Evolutionary conservation across 2,797 vertebrate species (phyloP).

Genomic region (Chelon labrosus): DNA sequence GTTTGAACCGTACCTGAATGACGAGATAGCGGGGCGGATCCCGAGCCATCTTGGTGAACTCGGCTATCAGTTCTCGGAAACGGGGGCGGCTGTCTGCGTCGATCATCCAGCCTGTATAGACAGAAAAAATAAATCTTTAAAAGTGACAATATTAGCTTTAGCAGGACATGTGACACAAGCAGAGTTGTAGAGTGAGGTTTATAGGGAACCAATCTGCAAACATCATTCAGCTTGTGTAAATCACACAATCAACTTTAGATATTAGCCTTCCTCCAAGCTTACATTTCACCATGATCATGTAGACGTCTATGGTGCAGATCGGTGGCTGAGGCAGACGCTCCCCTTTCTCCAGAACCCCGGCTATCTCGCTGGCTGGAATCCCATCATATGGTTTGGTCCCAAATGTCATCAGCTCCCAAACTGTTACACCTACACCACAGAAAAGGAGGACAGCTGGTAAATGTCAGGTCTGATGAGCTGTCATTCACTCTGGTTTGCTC

Average conservation of each 20-base stretch:
- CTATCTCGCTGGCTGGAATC: constrained; percentile 95
- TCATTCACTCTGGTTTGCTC: constrained; percentile 47
- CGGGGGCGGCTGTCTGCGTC: constrained; percentile 96
- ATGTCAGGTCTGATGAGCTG: constrained; percentile 43
- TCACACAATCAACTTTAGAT: background rate
- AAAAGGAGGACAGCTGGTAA: constrained; percentile 20
- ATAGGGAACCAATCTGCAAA: too few species aligned
- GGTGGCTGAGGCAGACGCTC: constrained; percentile 97
- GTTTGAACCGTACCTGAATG: constrained; percentile 90
- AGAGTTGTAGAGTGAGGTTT: too few species aligned
- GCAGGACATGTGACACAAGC: too few species aligned
- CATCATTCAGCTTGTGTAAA: background rate
- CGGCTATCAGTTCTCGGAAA: constrained; percentile 93
- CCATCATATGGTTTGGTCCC: constrained; percentile 97
- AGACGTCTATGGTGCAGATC: constrained; percentile 98
- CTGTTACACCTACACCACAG: constrained; percentile 89
- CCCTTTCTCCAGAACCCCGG: constrained; percentile 94
- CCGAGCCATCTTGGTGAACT: constrained; percentile 99
- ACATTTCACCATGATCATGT: constrained; percentile 99
- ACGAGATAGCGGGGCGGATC: constrained; percentile 97
- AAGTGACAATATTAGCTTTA: background rate
- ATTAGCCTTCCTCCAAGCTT: constrained; percentile 69
- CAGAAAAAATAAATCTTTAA: background rate
- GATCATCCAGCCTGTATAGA: constrained; percentile 96
- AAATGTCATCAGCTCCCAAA: constrained; percentile 99